These are phyloP conservation scores for Pilophorus perplexus DNA, from an alignment of 2,888 invertebrate genomes.

Conservation along the genomic window DNA sequence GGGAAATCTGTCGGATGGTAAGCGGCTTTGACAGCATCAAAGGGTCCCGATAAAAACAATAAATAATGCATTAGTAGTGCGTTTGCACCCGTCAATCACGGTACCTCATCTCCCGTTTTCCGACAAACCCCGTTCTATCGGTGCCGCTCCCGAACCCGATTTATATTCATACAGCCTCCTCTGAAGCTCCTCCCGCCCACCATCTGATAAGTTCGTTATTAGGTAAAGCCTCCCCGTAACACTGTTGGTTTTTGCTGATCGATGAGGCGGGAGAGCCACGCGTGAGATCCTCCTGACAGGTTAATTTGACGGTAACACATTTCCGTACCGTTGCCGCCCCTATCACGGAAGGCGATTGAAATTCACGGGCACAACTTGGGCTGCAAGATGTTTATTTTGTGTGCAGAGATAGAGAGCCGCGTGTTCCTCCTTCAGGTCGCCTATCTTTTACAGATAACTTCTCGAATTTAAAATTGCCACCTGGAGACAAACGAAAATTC, in stretches of 20 bases:
- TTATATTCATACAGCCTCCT: slow-evolving; percentile 17
- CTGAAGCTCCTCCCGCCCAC: background rate
- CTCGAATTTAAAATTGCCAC: too few species aligned
- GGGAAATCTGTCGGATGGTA: too few species aligned
- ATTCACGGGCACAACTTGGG: background rate
- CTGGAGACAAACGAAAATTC: too few species aligned
- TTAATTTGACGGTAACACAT: background rate
- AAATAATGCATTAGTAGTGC: too few species aligned
- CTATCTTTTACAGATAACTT: too few species aligned
- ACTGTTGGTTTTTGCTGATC: slow-evolving; percentile 9
- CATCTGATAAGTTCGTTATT: slow-evolving; percentile 21
- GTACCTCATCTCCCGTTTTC: background rate
- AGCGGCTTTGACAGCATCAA: too few species aligned
- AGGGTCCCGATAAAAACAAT: too few species aligned
- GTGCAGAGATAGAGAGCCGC: too few species aligned
- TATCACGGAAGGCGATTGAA: background rate
- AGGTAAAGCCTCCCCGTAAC: background rate
- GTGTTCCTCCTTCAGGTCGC: too few species aligned
- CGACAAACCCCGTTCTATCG: background rate
- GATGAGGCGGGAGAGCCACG: background rate
- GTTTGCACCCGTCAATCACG: too few species aligned
- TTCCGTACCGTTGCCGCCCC: background rate
- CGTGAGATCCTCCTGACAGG: background rate
- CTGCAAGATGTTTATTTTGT: too few species aligned
- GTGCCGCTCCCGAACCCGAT: background rate